A percentile compares a stretch with the other conserved stretches of the same genome.
Evolutionary conservation across 2,797 vertebrate genomes (phyloP).

Genomic region (Notolabrus celidotus): DNA sequence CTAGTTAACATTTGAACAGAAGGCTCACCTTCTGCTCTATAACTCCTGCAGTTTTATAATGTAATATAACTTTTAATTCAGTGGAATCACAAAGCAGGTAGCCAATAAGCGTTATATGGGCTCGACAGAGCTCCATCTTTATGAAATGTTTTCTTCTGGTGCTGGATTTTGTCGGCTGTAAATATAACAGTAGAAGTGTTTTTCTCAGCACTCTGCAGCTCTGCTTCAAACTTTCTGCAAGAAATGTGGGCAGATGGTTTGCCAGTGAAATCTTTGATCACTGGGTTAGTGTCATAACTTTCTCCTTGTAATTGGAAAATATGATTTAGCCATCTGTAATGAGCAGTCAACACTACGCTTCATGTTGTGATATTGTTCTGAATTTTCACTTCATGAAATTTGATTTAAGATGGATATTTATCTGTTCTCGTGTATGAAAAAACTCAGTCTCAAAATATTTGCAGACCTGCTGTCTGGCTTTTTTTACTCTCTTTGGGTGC

Average conservation of each 20-base stretch:
- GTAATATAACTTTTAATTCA: background rate
- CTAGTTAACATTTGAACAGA: constrained; percentile 12
- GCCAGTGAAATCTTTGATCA: constrained; percentile 7
- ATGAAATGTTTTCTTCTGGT: background rate
- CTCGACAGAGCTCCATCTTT: background rate
- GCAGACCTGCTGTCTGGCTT: background rate
- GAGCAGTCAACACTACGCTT: background rate
- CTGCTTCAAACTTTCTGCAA: background rate
- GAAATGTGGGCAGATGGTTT: background rate
- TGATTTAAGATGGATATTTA: no score
- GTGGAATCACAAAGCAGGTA: background rate
- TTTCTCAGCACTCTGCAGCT: background rate
- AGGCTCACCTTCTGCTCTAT: background rate
- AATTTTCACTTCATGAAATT: no score
- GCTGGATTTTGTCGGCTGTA: background rate
- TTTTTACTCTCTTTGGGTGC: background rate
- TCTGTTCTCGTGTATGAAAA: no score
- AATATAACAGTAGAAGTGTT: background rate
- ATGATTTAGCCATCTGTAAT: background rate
- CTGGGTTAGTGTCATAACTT: background rate
- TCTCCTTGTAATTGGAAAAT: background rate
- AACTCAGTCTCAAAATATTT: background rate
- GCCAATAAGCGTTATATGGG: background rate
- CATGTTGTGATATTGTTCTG: background rate
- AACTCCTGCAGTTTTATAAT: background rate